Evolutionary conservation across 2,113 vertebrate genomes (phyloP), one percentile per base, ranked within the genome.

Genomic region (Oncorhynchus gorbuscha): DNA sequence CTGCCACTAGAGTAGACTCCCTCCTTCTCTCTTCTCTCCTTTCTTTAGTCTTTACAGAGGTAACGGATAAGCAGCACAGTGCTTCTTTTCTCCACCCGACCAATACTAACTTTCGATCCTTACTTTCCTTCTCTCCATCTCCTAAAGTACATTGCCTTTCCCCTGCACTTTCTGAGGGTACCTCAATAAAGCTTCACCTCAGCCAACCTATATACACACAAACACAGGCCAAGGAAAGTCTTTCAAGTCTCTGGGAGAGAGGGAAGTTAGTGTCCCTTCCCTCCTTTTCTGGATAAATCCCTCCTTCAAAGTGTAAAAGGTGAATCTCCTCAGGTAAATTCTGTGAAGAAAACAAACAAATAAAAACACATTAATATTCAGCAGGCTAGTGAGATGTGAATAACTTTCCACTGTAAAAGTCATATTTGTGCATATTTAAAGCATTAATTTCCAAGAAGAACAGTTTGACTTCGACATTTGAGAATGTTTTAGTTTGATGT

Each of bases 241-340:
- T 73, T 79, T 76, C 76, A 76, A 76, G 74, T 16, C 62, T 79
- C 32, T 7, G 49, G 14, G 49, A 51, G 26, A 32, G 68, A 49
- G 59, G 69, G 35, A 32, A 58, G 35, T 22, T n/a, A 69, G 55
- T 45, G n/a, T 39, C 49, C 9, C 8, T 45, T 65, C 64, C 64
- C 7, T 62, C 59, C n/a, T 62, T 5, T 62, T 69, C 18, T 35
- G 18, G 32, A 69, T 35, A 67, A 30, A 68, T 59, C 26, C 72
- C 73, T 35, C 74, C 69, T 77, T 86, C 76, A 80, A 76, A 79
- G 64, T 69, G 72, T 28, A 71, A 51, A 39, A 65, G 32, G 55
- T 66, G 51, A 83, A 74, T 75, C 73, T 88, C 87, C 88, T 92
- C 89, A 92, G 76, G 80, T 84, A 74, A 90, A 91, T 64, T 86